A percentile compares a stretch with the other conserved stretches of the same genome.
Conservation (phyloP, 2,888 invertebrate species). For the Drosophila greeni region DNA sequence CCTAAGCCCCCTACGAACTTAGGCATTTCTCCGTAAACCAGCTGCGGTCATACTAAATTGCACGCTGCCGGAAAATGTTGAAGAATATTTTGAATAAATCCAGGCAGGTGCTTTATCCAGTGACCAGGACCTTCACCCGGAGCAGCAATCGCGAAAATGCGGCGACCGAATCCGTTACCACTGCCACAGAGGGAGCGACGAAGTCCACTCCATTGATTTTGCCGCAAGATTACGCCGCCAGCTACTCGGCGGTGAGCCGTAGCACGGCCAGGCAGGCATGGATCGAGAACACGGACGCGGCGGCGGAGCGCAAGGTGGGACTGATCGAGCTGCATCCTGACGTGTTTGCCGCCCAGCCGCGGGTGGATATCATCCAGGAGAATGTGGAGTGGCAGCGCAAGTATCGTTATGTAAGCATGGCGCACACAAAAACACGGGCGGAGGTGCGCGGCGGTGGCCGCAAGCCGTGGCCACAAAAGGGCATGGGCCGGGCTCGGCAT, state of each 20-base stretch:
- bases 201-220: constrained; percentile 56
- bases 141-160: constrained; percentile 32
- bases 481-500: constrained; percentile 92
- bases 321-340: constrained; percentile 93
- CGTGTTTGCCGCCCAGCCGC: constrained; percentile 89
- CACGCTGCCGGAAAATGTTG: constrained; percentile 62
- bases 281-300: constrained; percentile 89
- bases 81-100: constrained; percentile 71
- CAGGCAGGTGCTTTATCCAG: constrained; percentile 53
- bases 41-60: constrained; percentile 23
- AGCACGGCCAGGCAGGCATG: constrained; percentile 84
- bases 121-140: constrained; percentile 51
- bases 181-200: constrained; percentile 28
- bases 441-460: constrained; percentile 93
- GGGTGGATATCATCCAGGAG: constrained; percentile 90
- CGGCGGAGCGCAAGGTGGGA: constrained; percentile 88
- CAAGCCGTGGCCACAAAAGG: constrained; percentile 99
- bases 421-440: constrained; percentile 87
- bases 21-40: constrained; percentile 7
- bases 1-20: too few species aligned
- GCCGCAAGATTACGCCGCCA: constrained; percentile 57
- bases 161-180: constrained; percentile 19
- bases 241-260: constrained; percentile 59
- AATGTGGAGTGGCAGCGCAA: constrained; percentile 92
- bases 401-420: constrained; percentile 90